Base-by-base conservation (phyloP, 2,113 vertebrate species). In the Chelonoidis abingdonii region DNA sequence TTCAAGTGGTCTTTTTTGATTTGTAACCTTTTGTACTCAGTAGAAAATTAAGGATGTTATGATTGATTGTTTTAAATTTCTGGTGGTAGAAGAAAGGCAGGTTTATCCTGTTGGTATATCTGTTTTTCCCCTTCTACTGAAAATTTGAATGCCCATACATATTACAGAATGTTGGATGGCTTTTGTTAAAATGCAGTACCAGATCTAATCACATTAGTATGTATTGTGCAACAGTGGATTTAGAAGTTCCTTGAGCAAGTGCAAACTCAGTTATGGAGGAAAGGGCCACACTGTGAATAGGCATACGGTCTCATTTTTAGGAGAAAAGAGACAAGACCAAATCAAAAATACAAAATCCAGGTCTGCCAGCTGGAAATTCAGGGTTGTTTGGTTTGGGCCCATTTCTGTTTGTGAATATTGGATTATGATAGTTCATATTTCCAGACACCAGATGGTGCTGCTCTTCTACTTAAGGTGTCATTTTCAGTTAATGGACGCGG, bases 401-500 rank as follows among this genome's bases (percentile, higher is more conserved):
- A 0, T 2, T 8, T 52, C 47, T 47, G 2, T 4, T 41, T 35
- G 57, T 4, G 0, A 10, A 54, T 1, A 1, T 86, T 79, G 6
- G 35, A 0, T 76, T n/a, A 84, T 87, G 78, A 65, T 57, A 81
- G 82, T 91, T 89, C 0, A 72, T 84, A 53, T 75, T 93, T 83
- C n/a, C 81, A 94, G 89, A 95, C 97, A 89, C 89, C 95, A 98
- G 97, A 80, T 98, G 97, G 97, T 96, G 97, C 97, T 97, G 89
- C 89, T 89, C 3, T 95, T 88, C 94, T 89, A 56, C 4, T 41
- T 52, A 56, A 92, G 57, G 41, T 87, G n/a, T 17, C 0, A 17
- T 89, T 75, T 38, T 38, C 7, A 12, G 59, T 13, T 87, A 22
- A 35, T 1, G 38, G 50, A 3, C 4, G 0, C 11, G 82, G 62